These are phyloP conservation scores for Arrhamphus sclerolepis DNA, from an alignment of 2,797 vertebrate genomes.

Conservation along the genomic window DNA sequence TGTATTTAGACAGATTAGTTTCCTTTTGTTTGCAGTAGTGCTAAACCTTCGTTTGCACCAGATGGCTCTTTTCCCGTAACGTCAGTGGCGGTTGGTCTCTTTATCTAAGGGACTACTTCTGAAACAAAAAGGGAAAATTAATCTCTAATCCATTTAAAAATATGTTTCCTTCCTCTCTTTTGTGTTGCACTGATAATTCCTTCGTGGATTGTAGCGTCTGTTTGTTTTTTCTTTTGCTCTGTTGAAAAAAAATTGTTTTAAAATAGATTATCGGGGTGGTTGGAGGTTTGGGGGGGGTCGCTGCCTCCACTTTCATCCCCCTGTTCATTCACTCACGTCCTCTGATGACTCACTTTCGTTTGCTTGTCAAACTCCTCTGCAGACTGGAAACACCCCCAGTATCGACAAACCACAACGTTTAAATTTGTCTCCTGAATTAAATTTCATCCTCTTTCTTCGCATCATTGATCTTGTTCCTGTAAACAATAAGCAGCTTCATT, in stretches of 20 bases:
- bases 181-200: constrained; percentile 11
- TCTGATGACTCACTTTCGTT: constrained; percentile 56
- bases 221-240: constrained; percentile 2
- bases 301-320: background rate
- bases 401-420: background rate
- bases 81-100: constrained; percentile 26
- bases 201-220: too few species aligned
- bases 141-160: constrained; percentile 23
- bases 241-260: background rate
- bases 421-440: constrained; percentile 20
- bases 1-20: constrained; percentile 28
- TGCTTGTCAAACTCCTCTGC: constrained; percentile 39
- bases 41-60: constrained; percentile 15
- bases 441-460: background rate
- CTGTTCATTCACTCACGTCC: constrained; percentile 1
- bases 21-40: constrained; percentile 21
- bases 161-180: constrained; percentile 30
- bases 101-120: constrained; percentile 13
- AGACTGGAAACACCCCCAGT: constrained; percentile 41
- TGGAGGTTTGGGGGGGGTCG: background rate
- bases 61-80: constrained; percentile 18
- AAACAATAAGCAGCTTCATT: too few species aligned
- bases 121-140: constrained; percentile 13
- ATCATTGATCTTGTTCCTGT: background rate
- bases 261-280: constrained; percentile 28